Percentiles rank a stretch among this genome's conserved stretches.
These are phyloP conservation scores for Anneissia japonica DNA, from an alignment of 35 echinoderm and acorn worm genomes.

Conservation along the genomic window DNA sequence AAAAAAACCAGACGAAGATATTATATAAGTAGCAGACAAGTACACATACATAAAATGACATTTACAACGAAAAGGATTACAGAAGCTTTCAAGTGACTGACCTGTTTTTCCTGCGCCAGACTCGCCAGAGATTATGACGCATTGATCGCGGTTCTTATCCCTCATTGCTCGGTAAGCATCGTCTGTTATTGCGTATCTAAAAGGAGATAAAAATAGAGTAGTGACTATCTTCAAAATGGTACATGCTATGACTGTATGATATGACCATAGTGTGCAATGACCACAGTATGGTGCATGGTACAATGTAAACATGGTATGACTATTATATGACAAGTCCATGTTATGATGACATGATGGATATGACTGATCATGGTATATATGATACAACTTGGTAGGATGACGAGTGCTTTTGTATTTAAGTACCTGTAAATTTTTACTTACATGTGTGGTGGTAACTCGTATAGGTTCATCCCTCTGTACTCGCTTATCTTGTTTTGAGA, in stretches of 20 bases:
- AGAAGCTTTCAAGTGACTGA: constrained; percentile 15
- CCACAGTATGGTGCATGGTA: too few species aligned
- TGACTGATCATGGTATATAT: too few species aligned
- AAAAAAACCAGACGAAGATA: not conserved
- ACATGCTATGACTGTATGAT: too few species aligned
- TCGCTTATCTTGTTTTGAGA: constrained; percentile 77
- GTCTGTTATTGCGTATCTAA: constrained; percentile 86
- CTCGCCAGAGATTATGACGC: constrained; percentile 96
- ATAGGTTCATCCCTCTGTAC: constrained; percentile 88
- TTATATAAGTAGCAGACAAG: not conserved
- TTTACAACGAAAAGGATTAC: not conserved
- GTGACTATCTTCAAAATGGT: not conserved
- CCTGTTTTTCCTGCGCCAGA: constrained; percentile 98
- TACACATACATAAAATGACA: not conserved
- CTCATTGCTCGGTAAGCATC: constrained; percentile 97
- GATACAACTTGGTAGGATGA: too few species aligned
- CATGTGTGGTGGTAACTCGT: constrained; percentile 95
- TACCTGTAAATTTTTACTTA: constrained; percentile 24
- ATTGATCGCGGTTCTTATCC: constrained; percentile 89
- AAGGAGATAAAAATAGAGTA: not conserved
- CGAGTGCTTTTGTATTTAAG: too few species aligned
- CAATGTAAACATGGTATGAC: too few species aligned
- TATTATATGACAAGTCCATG: too few species aligned
- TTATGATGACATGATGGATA: too few species aligned
- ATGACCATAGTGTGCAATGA: too few species aligned